Percentiles rank a stretch among this genome's conserved stretches.
Evolutionary conservation across 2,888 invertebrate species (phyloP).

Genomic region (Dynastes hyllus): DNA sequence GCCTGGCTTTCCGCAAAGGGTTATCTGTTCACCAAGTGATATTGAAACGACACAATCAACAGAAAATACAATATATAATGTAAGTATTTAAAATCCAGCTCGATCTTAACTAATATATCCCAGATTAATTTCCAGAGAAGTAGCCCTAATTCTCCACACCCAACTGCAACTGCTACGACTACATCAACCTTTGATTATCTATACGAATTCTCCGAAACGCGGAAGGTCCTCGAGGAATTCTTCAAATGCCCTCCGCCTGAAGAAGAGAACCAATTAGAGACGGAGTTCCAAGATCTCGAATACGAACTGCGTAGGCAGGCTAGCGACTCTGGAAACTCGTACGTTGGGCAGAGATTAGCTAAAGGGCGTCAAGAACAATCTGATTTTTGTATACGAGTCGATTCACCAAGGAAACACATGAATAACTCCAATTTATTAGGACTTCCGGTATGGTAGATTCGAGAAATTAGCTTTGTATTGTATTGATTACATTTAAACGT

Average conservation of each 20-base stretch:
- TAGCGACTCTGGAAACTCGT: slow-evolving; percentile 79
- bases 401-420: slow-evolving; percentile 76
- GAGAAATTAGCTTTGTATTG: neutral
- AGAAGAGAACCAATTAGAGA: slow-evolving; percentile 75
- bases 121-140: slow-evolving; percentile 51
- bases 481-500: neutral
- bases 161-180: slow-evolving; percentile 65
- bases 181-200: slow-evolving; percentile 88
- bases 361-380: slow-evolving; percentile 72
- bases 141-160: slow-evolving; percentile 57
- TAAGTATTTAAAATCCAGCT: slow-evolving; percentile 59
- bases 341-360: slow-evolving; percentile 83
- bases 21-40: slow-evolving; percentile 70
- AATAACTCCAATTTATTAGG: slow-evolving; percentile 75
- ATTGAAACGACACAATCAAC: slow-evolving; percentile 64
- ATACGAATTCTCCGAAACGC: slow-evolving; percentile 94
- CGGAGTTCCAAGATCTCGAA: slow-evolving; percentile 80
- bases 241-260: slow-evolving; percentile 86
- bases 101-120: neutral
- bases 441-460: slow-evolving; percentile 71
- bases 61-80: slow-evolving; percentile 65
- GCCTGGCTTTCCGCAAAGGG: slow-evolving; percentile 89
- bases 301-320: slow-evolving; percentile 84
- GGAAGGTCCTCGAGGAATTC: slow-evolving; percentile 94
- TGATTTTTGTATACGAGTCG: slow-evolving; percentile 70